These are phyloP conservation scores for Ceratoteleas bidentatus DNA, from an alignment of 1,140 invertebrate genomes.

Conservation along the genomic window DNA sequence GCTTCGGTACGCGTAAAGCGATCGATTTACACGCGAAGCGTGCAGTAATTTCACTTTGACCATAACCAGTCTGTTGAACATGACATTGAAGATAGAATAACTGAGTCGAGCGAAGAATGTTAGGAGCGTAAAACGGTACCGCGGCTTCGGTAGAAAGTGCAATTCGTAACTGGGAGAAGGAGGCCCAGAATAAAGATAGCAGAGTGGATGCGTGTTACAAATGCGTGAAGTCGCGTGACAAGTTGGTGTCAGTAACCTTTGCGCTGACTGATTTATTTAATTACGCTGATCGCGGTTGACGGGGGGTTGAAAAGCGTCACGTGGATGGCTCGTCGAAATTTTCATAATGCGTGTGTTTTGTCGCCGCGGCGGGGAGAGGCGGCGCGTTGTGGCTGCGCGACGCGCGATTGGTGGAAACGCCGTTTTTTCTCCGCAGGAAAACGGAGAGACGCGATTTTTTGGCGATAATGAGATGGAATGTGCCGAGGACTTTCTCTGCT, in stretches of 20 bases:
- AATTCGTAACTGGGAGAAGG: conserved; percentile 59
- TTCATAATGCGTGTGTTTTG: too few relatives aligned
- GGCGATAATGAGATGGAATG: too few relatives aligned
- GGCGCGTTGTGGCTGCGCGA: too few relatives aligned
- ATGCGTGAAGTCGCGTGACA: conserved; percentile 53
- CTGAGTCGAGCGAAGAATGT: conserved; percentile 48
- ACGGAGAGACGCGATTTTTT: too few relatives aligned
- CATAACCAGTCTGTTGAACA: conserved; percentile 56
- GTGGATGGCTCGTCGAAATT: too few relatives aligned
- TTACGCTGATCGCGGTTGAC: too few relatives aligned
- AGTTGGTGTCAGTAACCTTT: conserved; percentile 49
- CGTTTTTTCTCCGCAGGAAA: too few relatives aligned
- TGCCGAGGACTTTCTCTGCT: too few relatives aligned
- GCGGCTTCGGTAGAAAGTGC: conserved; percentile 57
- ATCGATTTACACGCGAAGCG: conserved; percentile 48
- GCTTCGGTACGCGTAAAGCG: conserved; percentile 36
- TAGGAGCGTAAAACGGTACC: conserved; percentile 57
- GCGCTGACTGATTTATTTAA: conserved; percentile 26
- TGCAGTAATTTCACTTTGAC: conserved; percentile 65
- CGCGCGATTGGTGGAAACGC: too few relatives aligned
- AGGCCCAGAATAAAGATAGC: conserved; percentile 47
- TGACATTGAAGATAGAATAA: conserved; percentile 60
- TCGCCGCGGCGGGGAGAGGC: too few relatives aligned
- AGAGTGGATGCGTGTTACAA: conserved; percentile 50
- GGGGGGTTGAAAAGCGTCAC: too few relatives aligned